phyloP scores from a whole-genome alignment of 2,113 vertebrate genomes.

The Apodemus speciosus region DNA sequence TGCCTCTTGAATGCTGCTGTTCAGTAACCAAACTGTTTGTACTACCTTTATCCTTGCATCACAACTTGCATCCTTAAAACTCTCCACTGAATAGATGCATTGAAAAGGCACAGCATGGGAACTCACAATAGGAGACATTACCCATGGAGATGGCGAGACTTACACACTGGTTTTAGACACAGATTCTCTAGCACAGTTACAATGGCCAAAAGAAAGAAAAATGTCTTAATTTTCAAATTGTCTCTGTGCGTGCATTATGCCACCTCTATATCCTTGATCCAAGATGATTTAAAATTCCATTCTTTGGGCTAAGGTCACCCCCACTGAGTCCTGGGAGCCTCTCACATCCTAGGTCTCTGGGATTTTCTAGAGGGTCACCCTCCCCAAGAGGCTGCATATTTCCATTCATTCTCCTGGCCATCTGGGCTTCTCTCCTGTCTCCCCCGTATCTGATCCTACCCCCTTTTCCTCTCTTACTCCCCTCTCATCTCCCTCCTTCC shows the following conservation, averaged over 20 bases:
- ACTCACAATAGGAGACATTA: not conserved
- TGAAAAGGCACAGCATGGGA: not conserved
- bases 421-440: no score
- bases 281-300: not conserved
- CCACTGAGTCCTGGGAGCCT: no score
- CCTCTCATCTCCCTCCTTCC: no score
- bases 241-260: conserved; percentile 12
- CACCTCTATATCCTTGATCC: not conserved
- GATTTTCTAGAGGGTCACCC: no score
- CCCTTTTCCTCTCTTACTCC: no score
- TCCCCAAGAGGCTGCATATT: no score
- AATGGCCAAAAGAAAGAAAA: not conserved
- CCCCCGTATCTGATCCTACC: no score
- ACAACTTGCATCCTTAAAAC: not conserved
- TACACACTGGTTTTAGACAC: conserved; percentile 2
- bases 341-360: no score
- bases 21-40: not conserved
- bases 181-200: not conserved
- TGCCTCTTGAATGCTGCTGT: no score
- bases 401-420: no score
- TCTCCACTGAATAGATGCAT: not conserved
- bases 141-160: not conserved
- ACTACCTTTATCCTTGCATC: not conserved
- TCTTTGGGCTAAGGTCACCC: not conserved
- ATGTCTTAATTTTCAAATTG: not conserved